A percentile compares a stretch with the other conserved stretches of the same genome.
These are phyloP conservation scores for Aspidiotus destructor DNA, from an alignment of 2,888 invertebrate genomes.

Conservation along the genomic window DNA sequence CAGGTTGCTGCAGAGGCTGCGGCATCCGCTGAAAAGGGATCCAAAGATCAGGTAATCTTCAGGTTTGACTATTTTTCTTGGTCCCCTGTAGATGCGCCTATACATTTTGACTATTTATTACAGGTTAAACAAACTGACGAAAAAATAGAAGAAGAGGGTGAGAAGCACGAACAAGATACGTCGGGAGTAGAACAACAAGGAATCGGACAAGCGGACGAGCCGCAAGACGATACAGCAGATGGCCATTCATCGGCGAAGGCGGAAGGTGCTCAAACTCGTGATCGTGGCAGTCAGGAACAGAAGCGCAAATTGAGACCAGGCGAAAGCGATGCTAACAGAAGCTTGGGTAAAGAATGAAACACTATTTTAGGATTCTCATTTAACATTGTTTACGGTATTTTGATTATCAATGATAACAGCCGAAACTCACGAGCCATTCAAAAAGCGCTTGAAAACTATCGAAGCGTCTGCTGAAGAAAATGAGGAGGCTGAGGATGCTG, in stretches of 20 bases:
- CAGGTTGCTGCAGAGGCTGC: conserved; percentile 37
- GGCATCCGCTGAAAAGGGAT: conserved; percentile 42
- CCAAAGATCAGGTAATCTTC: conserved; percentile 42
- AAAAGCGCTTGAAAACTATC: conserved; percentile 53
- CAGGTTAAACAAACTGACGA: conserved; percentile 17
- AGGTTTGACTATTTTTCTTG: too few relatives aligned
- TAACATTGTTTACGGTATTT: conserved; percentile 12
- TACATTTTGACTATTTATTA: background rate
- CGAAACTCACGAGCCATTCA: conserved; percentile 53
- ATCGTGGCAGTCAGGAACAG: conserved; percentile 43
- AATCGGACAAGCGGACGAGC: conserved; percentile 59
- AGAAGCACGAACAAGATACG: conserved; percentile 29
- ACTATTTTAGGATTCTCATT: background rate
- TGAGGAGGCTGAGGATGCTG: conserved; percentile 41
- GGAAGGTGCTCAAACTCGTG: conserved; percentile 40
- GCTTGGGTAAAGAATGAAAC: conserved; percentile 47
- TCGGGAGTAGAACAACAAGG: conserved; percentile 49
- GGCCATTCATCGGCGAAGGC: conserved; percentile 42
- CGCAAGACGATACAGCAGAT: conserved; percentile 44
- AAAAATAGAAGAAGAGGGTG: conserved; percentile 22
- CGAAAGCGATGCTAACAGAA: conserved; percentile 61
- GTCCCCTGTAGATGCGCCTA: background rate
- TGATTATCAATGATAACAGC: conserved; percentile 42
- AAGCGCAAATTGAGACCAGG: conserved; percentile 60
- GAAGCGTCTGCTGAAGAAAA: conserved; percentile 46